phyloP scores from a whole-genome alignment of 2,888 invertebrate genomes.

The Geotrupes spiniger region DNA sequence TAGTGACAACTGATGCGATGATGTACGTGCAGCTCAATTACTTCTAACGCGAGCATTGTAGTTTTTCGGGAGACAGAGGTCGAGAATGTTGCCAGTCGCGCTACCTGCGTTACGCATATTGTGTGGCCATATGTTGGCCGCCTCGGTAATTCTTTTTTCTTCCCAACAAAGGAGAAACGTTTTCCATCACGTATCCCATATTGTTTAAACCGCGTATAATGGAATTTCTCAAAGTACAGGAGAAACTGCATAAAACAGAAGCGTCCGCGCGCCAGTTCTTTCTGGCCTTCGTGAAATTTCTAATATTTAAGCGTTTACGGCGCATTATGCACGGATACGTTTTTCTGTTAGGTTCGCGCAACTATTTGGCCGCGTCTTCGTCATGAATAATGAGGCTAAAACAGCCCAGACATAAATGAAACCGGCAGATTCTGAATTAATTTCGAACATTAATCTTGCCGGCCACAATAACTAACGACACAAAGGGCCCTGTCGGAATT shows the following conservation, averaged over 20 bases:
- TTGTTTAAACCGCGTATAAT: slow-evolving; percentile 14
- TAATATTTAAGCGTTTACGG: slow-evolving; percentile 5
- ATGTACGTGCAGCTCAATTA: no score
- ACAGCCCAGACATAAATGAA: slow-evolving; percentile 22
- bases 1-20: no score
- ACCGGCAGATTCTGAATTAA: slow-evolving; percentile 30
- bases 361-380: slow-evolving; percentile 18
- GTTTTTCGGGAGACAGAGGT: slow-evolving; percentile 1
- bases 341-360: slow-evolving; percentile 11
- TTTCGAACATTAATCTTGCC: slow-evolving; percentile 32
- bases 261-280: not conserved
- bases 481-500: slow-evolving; percentile 25
- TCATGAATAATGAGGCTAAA: slow-evolving; percentile 25
- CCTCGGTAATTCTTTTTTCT: slow-evolving; percentile 22
- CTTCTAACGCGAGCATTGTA: slow-evolving; percentile 13
- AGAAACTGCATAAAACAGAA: no score
- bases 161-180: slow-evolving; percentile 6
- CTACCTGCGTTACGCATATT: slow-evolving; percentile 27
- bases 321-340: slow-evolving; percentile 9
- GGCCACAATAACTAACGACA: slow-evolving; percentile 29
- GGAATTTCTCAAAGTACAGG: no score
- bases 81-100: not conserved
- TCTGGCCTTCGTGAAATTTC: not conserved
- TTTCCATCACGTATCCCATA: slow-evolving; percentile 9
- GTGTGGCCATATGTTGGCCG: slow-evolving; percentile 25